Evolutionary conservation across 2,113 vertebrate species (phyloP), one percentile per base, ranked within the genome.

Genomic region (Hippocampus zosterae): DNA sequence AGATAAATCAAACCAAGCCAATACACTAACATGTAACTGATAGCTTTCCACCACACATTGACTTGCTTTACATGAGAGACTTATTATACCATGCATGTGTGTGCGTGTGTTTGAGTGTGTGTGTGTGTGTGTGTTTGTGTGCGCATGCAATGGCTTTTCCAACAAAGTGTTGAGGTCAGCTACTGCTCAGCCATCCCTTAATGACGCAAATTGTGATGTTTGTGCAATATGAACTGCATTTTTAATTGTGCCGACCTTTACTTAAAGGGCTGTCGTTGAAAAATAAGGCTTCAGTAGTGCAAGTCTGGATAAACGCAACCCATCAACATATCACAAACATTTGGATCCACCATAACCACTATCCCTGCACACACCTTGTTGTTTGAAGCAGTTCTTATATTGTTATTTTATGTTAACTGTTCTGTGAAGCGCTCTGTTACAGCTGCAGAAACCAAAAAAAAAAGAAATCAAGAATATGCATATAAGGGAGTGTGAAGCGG

Each of bases 161-260:
- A 60, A 7, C 16, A 72, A 86, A 85, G 27, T 80, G 86, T 85
- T 89, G 70, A 69, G 81, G 87, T 90, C 87, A 88, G 87, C 82
- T 9, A 44, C 75, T 18, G 2, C 27, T 87, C 62, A 69, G 46
- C 60, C 69, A 76, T 88, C 69, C 74, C 78, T 79, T 70, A 75
- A 85, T 86, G 84, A 88, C 78, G 77, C 71, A 81, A 87, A 87
- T 78, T 76, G 71, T 82, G 73, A 84, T 80, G 81, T 68, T 79
- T 68, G 81, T 79, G 89, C 86, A 89, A 74, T 78, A 85, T 84
- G 71, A 88, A 86, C 70, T 77, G 81, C 82, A 90, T 89, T 79
- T 86, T 85, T 85, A 86, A 87, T 81, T 78, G 71, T 79, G 78
- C 76, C 79, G 83, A 89, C 77, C 81, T 76, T 81, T 78, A 77